Evolutionary conservation across 1,140 invertebrate species (phyloP).

Genomic region (Ceratosolen fusciceps): DNA sequence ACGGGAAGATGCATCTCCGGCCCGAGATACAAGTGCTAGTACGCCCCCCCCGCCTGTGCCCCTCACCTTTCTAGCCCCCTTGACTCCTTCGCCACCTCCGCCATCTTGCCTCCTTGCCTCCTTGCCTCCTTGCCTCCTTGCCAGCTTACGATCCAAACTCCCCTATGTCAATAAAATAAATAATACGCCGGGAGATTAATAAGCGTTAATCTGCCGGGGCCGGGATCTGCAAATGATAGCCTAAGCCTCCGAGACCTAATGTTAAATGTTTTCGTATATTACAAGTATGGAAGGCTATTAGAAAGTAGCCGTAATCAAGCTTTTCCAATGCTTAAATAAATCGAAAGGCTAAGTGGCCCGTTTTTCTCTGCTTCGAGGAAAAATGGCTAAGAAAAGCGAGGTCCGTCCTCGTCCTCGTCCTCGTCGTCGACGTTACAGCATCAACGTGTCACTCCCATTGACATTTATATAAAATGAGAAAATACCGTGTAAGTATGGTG

Average conservation of each 20-base stretch:
- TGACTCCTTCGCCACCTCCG: too few species aligned
- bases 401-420: too few species aligned
- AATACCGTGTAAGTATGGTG: neutral
- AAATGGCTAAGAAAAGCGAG: too few species aligned
- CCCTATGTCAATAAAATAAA: slow-evolving; percentile 5
- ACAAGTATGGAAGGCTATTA: neutral
- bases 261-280: neutral
- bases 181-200: neutral
- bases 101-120: too few species aligned
- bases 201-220: neutral
- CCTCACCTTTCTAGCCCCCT: too few species aligned
- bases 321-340: neutral
- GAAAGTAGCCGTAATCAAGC: neutral
- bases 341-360: too few species aligned
- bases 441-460: neutral
- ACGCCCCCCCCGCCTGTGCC: too few species aligned
- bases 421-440: too few species aligned
- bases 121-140: too few species aligned
- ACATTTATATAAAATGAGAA: neutral
- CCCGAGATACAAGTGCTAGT: neutral
- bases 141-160: too few species aligned
- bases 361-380: neutral
- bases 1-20: neutral
- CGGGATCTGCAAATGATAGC: neutral
- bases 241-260: neutral